phyloP scores from a whole-genome alignment of 2,797 vertebrate species.

The Enteromius paludinosus region DNA sequence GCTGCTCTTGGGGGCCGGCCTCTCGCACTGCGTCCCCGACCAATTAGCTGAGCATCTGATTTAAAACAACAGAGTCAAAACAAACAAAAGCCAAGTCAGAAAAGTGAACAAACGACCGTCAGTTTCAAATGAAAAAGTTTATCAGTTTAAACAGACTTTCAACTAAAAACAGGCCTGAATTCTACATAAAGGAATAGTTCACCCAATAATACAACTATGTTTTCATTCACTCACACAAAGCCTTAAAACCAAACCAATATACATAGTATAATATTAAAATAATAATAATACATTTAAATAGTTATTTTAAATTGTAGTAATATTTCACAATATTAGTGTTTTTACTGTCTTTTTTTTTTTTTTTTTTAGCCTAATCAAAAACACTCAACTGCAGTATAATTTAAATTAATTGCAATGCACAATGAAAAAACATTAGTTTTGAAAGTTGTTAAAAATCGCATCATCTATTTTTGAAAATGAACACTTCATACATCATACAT shows the following conservation, averaged over 20 bases:
- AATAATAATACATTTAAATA: background rate
- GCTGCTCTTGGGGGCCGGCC: slow-evolving; percentile 98
- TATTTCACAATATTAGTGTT: background rate
- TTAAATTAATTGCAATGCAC: too few relatives aligned
- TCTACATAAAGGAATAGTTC: background rate
- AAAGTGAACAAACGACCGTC: background rate
- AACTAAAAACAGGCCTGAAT: background rate
- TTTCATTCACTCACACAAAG: background rate
- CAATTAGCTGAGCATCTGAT: slow-evolving; percentile 96
- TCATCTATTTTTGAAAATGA: too few relatives aligned
- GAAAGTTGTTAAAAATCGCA: too few relatives aligned
- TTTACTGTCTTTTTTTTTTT: background rate
- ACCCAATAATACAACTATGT: background rate
- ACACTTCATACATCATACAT: too few relatives aligned
- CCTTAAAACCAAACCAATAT: background rate
- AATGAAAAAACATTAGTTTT: too few relatives aligned
- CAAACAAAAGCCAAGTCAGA: slow-evolving; percentile 15
- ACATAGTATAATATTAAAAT: background rate
- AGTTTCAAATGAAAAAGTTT: slow-evolving; percentile 1
- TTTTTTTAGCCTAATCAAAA: too few relatives aligned
- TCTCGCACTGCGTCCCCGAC: slow-evolving; percentile 98
- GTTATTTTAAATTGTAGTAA: background rate
- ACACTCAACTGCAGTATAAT: too few relatives aligned
- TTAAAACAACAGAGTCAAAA: slow-evolving; percentile 66
- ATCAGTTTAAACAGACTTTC: background rate